phyloP scores from a whole-genome alignment of 2,113 vertebrate genomes.

The Cephalopterus ornatus region DNA sequence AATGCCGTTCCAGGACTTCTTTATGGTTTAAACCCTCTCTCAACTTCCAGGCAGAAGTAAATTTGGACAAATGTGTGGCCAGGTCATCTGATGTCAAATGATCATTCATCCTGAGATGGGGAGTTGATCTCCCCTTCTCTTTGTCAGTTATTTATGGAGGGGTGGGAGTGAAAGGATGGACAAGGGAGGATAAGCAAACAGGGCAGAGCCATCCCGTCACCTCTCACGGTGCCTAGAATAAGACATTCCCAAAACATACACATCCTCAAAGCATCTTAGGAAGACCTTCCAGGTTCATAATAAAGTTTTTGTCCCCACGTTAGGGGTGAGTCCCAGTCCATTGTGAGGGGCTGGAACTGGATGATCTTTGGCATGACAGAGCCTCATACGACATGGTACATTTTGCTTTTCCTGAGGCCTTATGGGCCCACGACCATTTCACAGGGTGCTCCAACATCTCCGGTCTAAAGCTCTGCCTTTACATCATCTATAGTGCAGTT shows the following conservation, averaged over 20 bases:
- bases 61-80: background rate
- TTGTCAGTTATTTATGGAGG: background rate
- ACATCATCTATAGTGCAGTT: background rate
- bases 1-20: background rate
- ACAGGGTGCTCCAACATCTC: background rate
- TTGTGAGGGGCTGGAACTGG: background rate
- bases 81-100: background rate
- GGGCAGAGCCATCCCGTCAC: background rate
- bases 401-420: background rate
- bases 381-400: accelerated
- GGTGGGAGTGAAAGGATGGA: background rate
- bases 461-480: background rate
- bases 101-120: background rate
- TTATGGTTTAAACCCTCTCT: background rate
- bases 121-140: background rate
- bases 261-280: background rate
- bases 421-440: background rate
- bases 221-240: background rate
- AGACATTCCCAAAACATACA: background rate
- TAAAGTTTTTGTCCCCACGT: background rate
- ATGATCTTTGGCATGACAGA: accelerated
- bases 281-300: background rate
- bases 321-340: background rate
- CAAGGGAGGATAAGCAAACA: background rate
- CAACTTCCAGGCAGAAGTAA: background rate